A percentile compares a stretch with the other conserved stretches of the same genome.
These are phyloP conservation scores for Scotopteryx bipunctaria DNA, from an alignment of 2,888 invertebrate genomes.

Conservation along the genomic window DNA sequence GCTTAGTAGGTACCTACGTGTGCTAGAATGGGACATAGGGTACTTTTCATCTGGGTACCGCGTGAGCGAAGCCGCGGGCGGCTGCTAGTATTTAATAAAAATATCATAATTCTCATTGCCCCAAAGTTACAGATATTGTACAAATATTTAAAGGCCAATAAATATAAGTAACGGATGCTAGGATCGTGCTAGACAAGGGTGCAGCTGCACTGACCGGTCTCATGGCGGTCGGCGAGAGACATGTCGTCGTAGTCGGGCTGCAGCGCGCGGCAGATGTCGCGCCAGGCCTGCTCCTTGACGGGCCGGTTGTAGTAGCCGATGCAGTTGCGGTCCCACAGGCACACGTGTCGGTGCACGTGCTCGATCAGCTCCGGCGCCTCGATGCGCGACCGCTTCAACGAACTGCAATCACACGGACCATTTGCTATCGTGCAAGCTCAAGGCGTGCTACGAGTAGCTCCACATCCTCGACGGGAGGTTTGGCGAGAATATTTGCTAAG, in stretches of 20 bases:
- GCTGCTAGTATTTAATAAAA: too few relatives aligned
- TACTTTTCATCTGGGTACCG: too few relatives aligned
- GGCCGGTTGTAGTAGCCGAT: slow-evolving; percentile 39
- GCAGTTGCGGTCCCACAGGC: slow-evolving; percentile 46
- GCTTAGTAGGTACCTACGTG: too few relatives aligned
- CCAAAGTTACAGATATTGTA: too few relatives aligned
- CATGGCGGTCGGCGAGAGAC: slow-evolving; percentile 16
- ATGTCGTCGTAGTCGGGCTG: slow-evolving; percentile 39
- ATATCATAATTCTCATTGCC: too few relatives aligned
- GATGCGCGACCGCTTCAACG: slow-evolving; percentile 5
- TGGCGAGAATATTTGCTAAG: too few relatives aligned
- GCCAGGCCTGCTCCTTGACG: slow-evolving; percentile 43
- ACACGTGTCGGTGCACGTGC: slow-evolving; percentile 34
- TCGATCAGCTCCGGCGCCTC: slow-evolving; percentile 30
- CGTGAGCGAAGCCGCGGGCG: too few relatives aligned
- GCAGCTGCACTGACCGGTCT: slow-evolving; percentile 18
- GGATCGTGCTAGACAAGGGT: too few relatives aligned
- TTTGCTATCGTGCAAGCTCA: not conserved
- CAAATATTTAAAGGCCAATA: too few relatives aligned
- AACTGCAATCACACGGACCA: not conserved
- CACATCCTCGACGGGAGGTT: too few relatives aligned
- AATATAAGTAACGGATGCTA: too few relatives aligned
- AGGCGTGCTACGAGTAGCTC: not conserved
- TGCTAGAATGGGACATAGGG: too few relatives aligned
- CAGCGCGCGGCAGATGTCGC: slow-evolving; percentile 39